Base-by-base conservation (phyloP, 2,888 invertebrate genomes). In the Ctena decussata region DNA sequence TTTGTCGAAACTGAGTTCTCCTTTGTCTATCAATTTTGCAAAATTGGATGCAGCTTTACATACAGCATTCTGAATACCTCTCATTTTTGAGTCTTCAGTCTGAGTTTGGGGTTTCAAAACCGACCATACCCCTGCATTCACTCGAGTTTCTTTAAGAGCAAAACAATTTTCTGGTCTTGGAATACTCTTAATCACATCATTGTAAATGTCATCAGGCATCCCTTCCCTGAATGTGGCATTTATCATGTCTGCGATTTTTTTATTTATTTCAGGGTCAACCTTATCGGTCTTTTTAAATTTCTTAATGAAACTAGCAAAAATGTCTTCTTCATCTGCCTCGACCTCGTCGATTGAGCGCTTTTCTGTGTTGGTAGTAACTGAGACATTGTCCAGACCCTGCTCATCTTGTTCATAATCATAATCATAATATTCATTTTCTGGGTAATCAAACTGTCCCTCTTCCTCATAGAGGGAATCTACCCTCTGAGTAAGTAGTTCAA, bases 111-210 rank as follows among this genome's bases (percentile, higher is more conserved):
- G 24, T 24, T 80, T 80, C 0, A 86, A 35, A 2, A 83, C 32
- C 15, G 81, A 69, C 81, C 81, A 86, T 32, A 86, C 83, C 21
- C 83, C 76, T n/a, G 53, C 71, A 69, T 83, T 86, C 0, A 86
- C 83, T 15, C 76, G 21, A 11, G 84, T 82, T 37, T 79, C 82
- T 0, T 37, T 49, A 27, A 82, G 32, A 24, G 74, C 18, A 12
- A 78, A 78, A 82, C 81, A 81, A 35, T 82, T 85, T 1, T 24
- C 12, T 1, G 85, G 82, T 18, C 77, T 75, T 6, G 32, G 70
- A n/a, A 70, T 70, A 24, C 24, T 70, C 44, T 85, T 81, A 0
- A 70, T n/a, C 0, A 81, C 8, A 27, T 80, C 80, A 27, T 3
- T 27, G 27, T 39, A 12, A 41, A 60, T 80, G 0, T 84, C 80